phyloP scores from a whole-genome alignment of 2,888 invertebrate species.

The Mactromeris polynyma region DNA sequence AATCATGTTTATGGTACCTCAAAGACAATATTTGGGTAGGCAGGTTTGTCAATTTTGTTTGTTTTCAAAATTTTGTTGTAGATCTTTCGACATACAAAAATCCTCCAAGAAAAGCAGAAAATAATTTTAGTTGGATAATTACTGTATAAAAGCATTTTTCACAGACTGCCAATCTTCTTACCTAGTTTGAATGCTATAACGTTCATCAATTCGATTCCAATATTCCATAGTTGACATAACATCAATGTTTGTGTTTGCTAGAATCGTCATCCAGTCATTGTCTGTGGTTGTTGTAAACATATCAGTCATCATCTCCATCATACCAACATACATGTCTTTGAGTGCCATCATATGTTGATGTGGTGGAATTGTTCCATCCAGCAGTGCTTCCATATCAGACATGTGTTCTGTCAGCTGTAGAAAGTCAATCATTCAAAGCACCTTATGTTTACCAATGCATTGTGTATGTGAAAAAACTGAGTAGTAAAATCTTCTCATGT shows the following conservation, averaged over 20 bases:
- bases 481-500: too few relatives aligned
- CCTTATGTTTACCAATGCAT: too few relatives aligned
- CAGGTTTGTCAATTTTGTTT: too few relatives aligned
- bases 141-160: too few relatives aligned
- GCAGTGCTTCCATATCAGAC: conserved; percentile 47
- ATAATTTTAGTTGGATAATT: too few relatives aligned
- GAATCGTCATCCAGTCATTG: background rate
- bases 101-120: too few relatives aligned
- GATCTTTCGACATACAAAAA: too few relatives aligned
- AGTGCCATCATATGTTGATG: conserved; percentile 25
- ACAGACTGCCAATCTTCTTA: background rate
- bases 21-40: too few relatives aligned
- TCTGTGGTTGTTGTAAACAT: background rate
- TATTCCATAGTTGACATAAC: background rate
- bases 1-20: too few relatives aligned
- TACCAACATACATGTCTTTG: conserved; percentile 36
- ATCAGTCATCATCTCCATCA: conserved; percentile 31
- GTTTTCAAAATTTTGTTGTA: too few relatives aligned
- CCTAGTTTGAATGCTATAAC: background rate
- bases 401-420: conserved; percentile 23
- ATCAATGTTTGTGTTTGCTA: conserved; percentile 18
- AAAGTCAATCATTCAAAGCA: background rate
- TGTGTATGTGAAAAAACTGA: too few relatives aligned
- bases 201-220: background rate
- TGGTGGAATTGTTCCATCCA: conserved; percentile 33